Evolutionary conservation across 2,797 vertebrate species (phyloP).

Genomic region (Myotis myotis): DNA sequence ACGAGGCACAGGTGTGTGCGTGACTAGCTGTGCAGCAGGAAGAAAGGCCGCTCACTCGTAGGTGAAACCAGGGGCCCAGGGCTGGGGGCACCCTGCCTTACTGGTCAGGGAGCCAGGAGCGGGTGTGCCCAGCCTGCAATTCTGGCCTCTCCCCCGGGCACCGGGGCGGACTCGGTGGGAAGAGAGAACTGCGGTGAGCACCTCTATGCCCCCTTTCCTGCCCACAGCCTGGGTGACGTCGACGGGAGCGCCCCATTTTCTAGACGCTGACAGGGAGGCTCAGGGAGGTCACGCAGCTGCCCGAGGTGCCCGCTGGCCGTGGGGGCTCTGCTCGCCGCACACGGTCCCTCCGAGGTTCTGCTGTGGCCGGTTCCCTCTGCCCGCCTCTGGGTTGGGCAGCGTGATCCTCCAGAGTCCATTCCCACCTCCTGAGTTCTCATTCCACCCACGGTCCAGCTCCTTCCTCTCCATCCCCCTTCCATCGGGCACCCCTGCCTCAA

Average conservation of each 20-base stretch:
- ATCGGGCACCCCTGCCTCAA: neutral
- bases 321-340: neutral
- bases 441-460: neutral
- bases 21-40: accelerated
- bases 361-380: neutral
- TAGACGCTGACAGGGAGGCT: neutral
- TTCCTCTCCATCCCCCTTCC: neutral
- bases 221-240: neutral
- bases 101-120: neutral
- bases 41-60: neutral
- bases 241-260: accelerated
- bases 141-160: neutral
- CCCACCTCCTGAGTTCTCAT: neutral
- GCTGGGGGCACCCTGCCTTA: neutral
- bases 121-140: neutral
- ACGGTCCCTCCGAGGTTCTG: neutral
- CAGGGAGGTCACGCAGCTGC: neutral
- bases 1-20: neutral
- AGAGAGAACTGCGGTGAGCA: neutral
- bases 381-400: neutral
- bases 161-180: neutral
- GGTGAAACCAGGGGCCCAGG: neutral
- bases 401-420: neutral
- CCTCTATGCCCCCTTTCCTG: neutral
- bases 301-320: accelerated